Base-by-base conservation (phyloP, 1,140 invertebrate genomes). In the Cardiocondyla obscurior region DNA sequence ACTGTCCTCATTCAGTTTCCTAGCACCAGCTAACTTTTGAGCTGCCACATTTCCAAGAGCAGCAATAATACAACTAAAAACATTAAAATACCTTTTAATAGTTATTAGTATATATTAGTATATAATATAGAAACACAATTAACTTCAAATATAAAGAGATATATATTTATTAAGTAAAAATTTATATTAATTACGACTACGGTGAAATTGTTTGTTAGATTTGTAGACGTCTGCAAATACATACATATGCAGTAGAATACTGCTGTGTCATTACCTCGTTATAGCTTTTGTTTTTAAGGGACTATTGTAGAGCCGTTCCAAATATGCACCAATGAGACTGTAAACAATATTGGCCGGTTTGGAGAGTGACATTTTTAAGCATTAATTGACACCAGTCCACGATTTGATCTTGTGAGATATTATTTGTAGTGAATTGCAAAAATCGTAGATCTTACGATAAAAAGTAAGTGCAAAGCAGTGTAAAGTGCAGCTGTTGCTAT, bases 281-380 rank as follows among this genome's bases (percentile, higher is more conserved):
- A 97, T 92, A 30, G 96, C 96, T 93, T 96, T 97, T 3, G 96
- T 97, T 91, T 94, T 95, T 25, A 97, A 93, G 2, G 96, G 96
- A 93, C 95, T 95, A 67, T 95, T 94, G 86, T 96, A 96, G 51
- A 97, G 93, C 90, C 96, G 96, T 84, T 95, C 95, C 85, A 97
- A 95, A 93, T 97, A 97, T 58, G 95, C 95, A 51, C 94, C 94
- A 2, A 96, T 81, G 33, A 96, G 92, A 84, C 95, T 95, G 86
- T 96, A 95, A 82, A 97, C 39, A 55, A 93, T 72, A 67, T 91
- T 77, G 16, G 55, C 90, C 3, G 96, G 96, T 93, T 96, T 96
- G 2, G 96, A 97, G 58, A 97, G 92, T 25, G 96, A 92, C 96
- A 97, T 97, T 93, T 53, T 79, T 19, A 10, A 42, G 14, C 3